Evolutionary conservation across 2,797 vertebrate genomes (phyloP).

Genomic region (Myotis planiceps): DNA sequence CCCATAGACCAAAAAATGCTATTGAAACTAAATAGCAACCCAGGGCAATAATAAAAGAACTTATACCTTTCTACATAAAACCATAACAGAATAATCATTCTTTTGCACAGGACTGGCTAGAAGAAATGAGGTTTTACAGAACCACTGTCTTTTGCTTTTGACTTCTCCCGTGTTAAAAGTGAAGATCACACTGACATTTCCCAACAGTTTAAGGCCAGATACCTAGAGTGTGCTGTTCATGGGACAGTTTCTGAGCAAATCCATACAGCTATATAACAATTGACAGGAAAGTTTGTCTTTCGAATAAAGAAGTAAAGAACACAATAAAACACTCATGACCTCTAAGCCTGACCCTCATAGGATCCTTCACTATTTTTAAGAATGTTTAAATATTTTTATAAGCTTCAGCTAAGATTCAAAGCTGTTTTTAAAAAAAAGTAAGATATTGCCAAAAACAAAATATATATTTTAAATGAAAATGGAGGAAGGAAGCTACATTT

Average conservation of each 20-base stretch:
- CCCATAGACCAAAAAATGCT: neutral
- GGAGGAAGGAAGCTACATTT: neutral
- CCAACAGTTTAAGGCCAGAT: neutral
- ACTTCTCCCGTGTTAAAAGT: neutral
- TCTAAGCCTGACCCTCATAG: neutral
- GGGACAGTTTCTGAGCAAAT: neutral
- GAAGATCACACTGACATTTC: neutral
- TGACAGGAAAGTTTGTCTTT: neutral
- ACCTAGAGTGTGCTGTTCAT: neutral
- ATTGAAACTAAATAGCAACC: neutral
- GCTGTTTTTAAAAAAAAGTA: neutral
- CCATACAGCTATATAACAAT: neutral
- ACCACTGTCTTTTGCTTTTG: neutral
- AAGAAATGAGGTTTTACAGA: neutral
- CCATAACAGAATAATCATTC: neutral
- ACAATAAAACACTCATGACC: neutral
- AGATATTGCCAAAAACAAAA: neutral
- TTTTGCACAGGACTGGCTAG: neutral
- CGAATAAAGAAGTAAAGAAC: constrained; percentile 7
- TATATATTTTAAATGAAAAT: neutral
- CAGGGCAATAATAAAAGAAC: neutral
- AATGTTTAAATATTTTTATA: neutral
- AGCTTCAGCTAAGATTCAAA: neutral
- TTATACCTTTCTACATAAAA: neutral
- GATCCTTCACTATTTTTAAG: constrained; percentile 30